These are phyloP conservation scores for Synergus gifuensis DNA, from an alignment of 2,888 invertebrate genomes.

Conservation along the genomic window DNA sequence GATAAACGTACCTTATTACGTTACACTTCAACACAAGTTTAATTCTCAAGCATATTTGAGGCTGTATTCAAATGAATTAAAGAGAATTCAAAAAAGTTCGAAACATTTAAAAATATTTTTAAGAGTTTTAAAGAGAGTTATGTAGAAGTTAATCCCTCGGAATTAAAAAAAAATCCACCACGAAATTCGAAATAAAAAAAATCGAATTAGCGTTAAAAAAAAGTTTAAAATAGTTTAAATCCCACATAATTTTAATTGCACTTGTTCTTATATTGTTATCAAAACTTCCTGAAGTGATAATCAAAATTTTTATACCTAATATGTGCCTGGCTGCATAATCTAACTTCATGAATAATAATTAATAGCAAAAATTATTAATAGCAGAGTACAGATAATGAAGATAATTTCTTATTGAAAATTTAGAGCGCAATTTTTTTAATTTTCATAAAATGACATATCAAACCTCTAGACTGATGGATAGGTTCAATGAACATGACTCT, in stretches of 20 bases:
- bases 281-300: neutral
- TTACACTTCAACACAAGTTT: too few relatives aligned
- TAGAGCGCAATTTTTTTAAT: neutral
- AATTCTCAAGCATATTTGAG: too few relatives aligned
- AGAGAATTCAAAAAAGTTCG: too few relatives aligned
- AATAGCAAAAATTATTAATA: neutral
- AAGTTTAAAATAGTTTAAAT: neutral
- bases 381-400: neutral
- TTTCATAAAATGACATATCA: slow-evolving; percentile 44
- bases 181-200: neutral
- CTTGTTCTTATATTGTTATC: neutral
- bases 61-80: too few relatives aligned
- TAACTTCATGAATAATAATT: neutral
- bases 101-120: too few relatives aligned
- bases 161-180: too few relatives aligned
- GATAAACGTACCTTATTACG: too few relatives aligned
- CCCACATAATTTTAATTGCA: neutral
- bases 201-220: neutral
- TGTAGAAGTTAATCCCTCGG: too few relatives aligned
- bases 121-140: too few relatives aligned
- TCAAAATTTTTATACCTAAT: neutral
- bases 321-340: neutral
- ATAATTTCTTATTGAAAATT: neutral
- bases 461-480: slow-evolving; percentile 47
- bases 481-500: slow-evolving; percentile 49